Evolutionary conservation across 2,113 vertebrate species (phyloP), one percentile per base, ranked within the genome.

Genomic region (Urocolius indicus): DNA sequence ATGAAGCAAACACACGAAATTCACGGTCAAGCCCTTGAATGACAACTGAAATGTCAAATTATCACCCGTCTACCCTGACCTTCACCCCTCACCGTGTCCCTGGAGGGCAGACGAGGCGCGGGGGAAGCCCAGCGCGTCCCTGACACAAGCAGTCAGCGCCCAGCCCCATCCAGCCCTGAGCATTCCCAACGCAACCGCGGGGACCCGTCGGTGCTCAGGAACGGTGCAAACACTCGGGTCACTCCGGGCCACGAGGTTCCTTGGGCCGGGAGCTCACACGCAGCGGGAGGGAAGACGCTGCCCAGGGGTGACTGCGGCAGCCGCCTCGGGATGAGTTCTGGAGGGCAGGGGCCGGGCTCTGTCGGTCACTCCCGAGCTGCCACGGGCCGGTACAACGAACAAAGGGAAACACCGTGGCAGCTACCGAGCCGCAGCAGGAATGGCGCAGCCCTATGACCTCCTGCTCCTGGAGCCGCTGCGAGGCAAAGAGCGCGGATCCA

Each of bases 1-100:
- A 30, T 1, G 30, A 19, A 41, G 30, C 21, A 22, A 46, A 52
- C 1, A 13, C 22, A 2, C 2, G 9, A 18, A 22, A 27, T 3
- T 13, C 29, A 3, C 1, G 8, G 58, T 9, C 1, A n/a, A 45
- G 26, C 2, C 57, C 76, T 34, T 3, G 26, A 32, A 24, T 41
- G 27, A 6, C 52, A 26, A 6, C 38, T 1, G 38, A 41, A 41
- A 41, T 41, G 9, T 41, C 38, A 41, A 41, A 41, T 41, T 41
- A 41, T 41, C 38, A 41, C 38, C 38, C 38, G 38, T 41, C 38
- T 41, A 12, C 38, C 38, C 38, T 41, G 38, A 41, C 38, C 38
- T 41, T 41, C 38, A 41, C 38, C 38, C 38, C 38, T 9, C 38
- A 41, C 38, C 38, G 38, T 41, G 38, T 41, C 38, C 38, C 38